Conservation (phyloP, 2,797 vertebrate species). For the Vultur gryphus region DNA sequence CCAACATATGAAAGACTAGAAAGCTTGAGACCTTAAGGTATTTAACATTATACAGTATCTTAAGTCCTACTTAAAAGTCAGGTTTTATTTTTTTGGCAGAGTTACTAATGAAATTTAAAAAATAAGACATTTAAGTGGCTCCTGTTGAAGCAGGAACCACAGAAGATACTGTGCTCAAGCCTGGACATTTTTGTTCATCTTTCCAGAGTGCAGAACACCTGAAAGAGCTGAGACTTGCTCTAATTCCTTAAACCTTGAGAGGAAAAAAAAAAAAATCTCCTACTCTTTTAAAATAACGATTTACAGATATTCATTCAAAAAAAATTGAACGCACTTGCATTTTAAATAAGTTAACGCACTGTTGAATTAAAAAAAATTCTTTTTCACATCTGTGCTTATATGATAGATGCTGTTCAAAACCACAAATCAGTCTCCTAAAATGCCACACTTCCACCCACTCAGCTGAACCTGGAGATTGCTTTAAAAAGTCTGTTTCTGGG, state of each 20-base stretch:
- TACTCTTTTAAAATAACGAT: not conserved
- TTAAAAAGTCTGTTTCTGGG: not conserved
- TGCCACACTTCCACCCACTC: not conserved
- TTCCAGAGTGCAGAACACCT: not conserved
- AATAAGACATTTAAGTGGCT: not conserved
- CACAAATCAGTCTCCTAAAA: not conserved
- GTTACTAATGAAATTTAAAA: not conserved
- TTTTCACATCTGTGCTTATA: not conserved
- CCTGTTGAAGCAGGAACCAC: not conserved
- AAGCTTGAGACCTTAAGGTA: not conserved
- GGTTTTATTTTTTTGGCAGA: not conserved
- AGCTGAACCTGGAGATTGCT: not conserved
- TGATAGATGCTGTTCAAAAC: not conserved
- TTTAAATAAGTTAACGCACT: not conserved
- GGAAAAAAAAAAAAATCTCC: not conserved
- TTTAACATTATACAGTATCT: not conserved
- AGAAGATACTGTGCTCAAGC: not conserved
- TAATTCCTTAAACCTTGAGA: not conserved
- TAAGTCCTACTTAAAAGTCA: not conserved
- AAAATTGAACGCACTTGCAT: not conserved
- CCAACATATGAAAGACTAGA: not conserved
- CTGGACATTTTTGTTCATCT: not conserved
- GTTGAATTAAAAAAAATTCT: not conserved
- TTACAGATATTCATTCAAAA: not conserved
- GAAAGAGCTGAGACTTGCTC: not conserved